A percentile compares a stretch with the other conserved stretches of the same genome.
These are phyloP conservation scores for Hermaeophaga mercurialis DNA, from an alignment of 2,888 invertebrate genomes.

Conservation along the genomic window DNA sequence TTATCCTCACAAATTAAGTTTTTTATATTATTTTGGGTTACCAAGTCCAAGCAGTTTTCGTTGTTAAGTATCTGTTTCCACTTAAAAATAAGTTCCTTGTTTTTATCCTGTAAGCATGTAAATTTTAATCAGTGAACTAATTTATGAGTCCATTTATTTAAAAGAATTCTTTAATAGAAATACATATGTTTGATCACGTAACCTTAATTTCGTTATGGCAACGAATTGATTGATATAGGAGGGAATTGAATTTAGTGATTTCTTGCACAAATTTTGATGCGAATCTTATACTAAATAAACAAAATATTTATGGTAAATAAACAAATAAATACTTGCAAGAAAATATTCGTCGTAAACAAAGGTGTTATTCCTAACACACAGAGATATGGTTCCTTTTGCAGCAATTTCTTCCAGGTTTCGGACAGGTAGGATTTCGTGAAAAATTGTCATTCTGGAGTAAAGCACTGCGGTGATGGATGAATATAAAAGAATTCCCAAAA, in stretches of 20 bases:
- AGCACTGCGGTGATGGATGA: conserved; percentile 53
- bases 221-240: too few species aligned
- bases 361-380: conserved; percentile 57
- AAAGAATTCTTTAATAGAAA: too few species aligned
- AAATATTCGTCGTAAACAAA: conserved; percentile 52
- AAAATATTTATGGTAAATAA: too few species aligned
- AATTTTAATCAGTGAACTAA: conserved; percentile 9
- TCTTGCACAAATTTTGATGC: too few species aligned
- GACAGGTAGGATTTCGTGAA: conserved; percentile 52
- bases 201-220: too few species aligned
- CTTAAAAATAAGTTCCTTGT: conserved; percentile 35
- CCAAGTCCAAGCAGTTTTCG: conserved; percentile 53
- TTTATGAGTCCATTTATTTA: too few species aligned
- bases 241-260: too few species aligned
- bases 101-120: conserved; percentile 35
- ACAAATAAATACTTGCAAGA: conserved; percentile 43
- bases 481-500: conserved; percentile 51
- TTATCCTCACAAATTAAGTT: conserved; percentile 52
- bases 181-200: too few species aligned
- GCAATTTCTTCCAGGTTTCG: conserved; percentile 53
- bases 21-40: conserved; percentile 43
- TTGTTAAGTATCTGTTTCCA: conserved; percentile 53
- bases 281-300: too few species aligned
- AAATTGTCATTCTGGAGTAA: conserved; percentile 56
- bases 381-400: conserved; percentile 48